Evolutionary conservation across 2,888 invertebrate genomes (phyloP), one percentile per base, ranked within the genome.

Genomic region (Nasonovia ribisnigri): DNA sequence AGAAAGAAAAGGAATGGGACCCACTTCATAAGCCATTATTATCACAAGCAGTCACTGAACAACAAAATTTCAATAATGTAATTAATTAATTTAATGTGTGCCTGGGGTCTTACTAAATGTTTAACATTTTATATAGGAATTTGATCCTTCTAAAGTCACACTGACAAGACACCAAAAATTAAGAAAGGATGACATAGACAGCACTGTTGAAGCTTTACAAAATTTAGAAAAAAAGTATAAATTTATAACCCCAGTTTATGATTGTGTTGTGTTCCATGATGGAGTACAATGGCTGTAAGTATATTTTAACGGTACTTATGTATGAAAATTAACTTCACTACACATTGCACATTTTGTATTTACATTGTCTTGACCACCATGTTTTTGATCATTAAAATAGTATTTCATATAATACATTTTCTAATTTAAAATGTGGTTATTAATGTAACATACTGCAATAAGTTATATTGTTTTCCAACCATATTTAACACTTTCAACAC

Each of bases 211-310:
- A 95, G 96, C 98, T 94, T 96, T 99, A 94, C 97, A 97, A 95
- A 96, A 96, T 94, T 96, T 97, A 90, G 99, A 99, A 95, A 99
- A 99, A 95, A 98, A 98, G 95, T 98, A 97, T 96, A 96, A 96
- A 93, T 99, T 99, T 95, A 96, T 97, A 20, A 99, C 99, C 42
- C 98, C 98, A 3, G 97, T 98, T 11, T 99, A 98, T 95, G 99
- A 99, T 96, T 98, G 99, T 96, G 97, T 99, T 91, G 97, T 99
- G 54, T 99, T 98, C 96, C 97, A 98, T 95, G 99, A 99, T 96
- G 99, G 99, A n/a, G 96, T 96, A 48, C 97, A 97, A 57, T 99
- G 99, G 99, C 97, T 97, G 98, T 97, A 95, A 95, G 95, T 94
- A 94, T 57, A 11, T 36, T 88, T 88, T 36, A 24, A 3, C 11